phyloP scores from a whole-genome alignment of 37 sponge, comb jelly and placozoan species.

The Halichondria panicea region DNA sequence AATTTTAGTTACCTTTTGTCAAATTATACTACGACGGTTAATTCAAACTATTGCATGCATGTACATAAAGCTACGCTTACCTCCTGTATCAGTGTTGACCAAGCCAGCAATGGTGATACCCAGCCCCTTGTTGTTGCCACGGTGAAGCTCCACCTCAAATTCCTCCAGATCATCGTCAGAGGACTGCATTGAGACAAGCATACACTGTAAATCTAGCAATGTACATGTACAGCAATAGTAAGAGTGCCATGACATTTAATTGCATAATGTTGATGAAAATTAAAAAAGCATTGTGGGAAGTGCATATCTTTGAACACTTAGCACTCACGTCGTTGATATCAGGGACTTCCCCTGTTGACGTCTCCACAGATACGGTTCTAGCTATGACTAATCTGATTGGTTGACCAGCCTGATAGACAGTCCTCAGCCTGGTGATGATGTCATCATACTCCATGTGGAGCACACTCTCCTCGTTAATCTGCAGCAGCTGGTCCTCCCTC shows the following conservation, averaged over 20 bases:
- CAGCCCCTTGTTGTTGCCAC: conserved; percentile 29
- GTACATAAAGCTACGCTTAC: background rate
- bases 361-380: no score
- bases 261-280: no score
- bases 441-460: conserved; percentile 42
- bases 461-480: conserved; percentile 67
- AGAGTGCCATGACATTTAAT: no score
- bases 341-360: conserved; percentile 16
- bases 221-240: no score
- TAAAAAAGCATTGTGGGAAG: background rate
- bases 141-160: conserved; percentile 64
- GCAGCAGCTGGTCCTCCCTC: conserved; percentile 61
- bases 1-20: no score
- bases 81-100: conserved; percentile 49
- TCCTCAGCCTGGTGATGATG: conserved; percentile 36
- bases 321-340: conserved; percentile 44
- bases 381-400: conserved; percentile 62
- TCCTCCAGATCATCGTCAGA: conserved; percentile 60
- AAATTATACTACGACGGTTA: no score
- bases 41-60: no score
- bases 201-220: no score
- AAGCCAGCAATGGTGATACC: conserved; percentile 84
- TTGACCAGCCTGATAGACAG: conserved; percentile 7
- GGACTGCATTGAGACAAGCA: conserved; percentile 13
- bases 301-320: background rate